A percentile compares a stretch with the other conserved stretches of the same genome.
phyloP scores from a whole-genome alignment of 2,888 invertebrate species.

The Eurois occulta region DNA sequence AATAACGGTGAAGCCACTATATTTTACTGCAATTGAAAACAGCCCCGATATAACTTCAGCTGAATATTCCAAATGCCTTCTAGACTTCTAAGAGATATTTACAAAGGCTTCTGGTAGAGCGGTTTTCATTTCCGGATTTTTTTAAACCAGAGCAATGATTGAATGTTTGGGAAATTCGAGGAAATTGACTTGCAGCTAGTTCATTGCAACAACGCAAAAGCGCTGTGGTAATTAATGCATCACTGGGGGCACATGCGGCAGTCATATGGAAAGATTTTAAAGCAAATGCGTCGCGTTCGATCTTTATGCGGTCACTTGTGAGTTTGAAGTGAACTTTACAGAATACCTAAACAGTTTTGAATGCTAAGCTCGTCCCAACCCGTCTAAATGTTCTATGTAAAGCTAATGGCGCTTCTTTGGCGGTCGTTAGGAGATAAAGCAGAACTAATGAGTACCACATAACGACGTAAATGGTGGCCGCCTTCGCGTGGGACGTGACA shows the following conservation, averaged over 20 bases:
- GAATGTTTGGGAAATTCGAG: neutral
- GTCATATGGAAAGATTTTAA: neutral
- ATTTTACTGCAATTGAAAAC: neutral
- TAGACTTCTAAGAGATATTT: no score
- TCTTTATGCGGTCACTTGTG: neutral
- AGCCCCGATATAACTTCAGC: neutral
- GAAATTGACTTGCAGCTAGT: neutral
- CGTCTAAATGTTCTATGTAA: slow-evolving; percentile 18
- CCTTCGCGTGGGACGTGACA: slow-evolving; percentile 75
- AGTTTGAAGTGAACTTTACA: slow-evolving; percentile 1
- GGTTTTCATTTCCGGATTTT: neutral
- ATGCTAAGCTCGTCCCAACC: slow-evolving; percentile 36
- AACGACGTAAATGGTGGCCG: slow-evolving; percentile 66
- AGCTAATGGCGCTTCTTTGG: slow-evolving; percentile 50
- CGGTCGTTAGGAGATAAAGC: slow-evolving; percentile 47
- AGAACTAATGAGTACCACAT: slow-evolving; percentile 54
- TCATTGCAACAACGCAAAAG: neutral
- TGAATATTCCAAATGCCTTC: neutral
- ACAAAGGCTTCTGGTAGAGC: no score
- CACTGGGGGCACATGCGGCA: neutral
- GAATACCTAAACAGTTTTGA: slow-evolving; percentile 22
- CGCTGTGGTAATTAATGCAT: neutral
- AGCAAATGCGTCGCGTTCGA: neutral
- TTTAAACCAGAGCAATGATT: neutral
- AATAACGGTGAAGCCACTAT: neutral